phyloP scores from a whole-genome alignment of 2,797 vertebrate genomes.

The Danio aesculapii region DNA sequence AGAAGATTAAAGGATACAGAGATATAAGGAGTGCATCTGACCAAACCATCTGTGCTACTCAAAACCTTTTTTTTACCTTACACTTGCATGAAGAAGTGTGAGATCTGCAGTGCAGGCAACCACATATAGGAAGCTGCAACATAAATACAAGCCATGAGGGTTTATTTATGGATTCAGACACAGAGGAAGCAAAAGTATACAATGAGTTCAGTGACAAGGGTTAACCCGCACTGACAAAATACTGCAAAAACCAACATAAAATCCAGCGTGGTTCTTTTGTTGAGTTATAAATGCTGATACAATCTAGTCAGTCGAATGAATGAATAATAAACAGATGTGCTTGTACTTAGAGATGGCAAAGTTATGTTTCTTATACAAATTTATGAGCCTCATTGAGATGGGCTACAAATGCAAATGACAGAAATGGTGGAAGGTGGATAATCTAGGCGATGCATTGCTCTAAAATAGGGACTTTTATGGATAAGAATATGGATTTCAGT shows the following conservation, averaged over 20 bases:
- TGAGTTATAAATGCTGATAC: neutral
- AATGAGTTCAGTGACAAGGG: neutral
- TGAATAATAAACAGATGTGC: neutral
- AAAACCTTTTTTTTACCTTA: constrained; percentile 36
- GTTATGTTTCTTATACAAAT: constrained; percentile 14
- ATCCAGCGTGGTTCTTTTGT: neutral
- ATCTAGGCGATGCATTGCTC: neutral
- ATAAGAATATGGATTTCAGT: neutral
- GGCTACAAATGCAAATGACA: constrained; percentile 4
- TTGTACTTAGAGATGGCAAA: neutral
- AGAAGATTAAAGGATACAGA: constrained; percentile 63
- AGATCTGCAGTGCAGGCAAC: constrained; percentile 35
- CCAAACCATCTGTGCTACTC: constrained; percentile 64
- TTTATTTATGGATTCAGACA: constrained; percentile 26
- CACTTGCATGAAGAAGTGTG: constrained; percentile 37
- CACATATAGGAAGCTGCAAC: constrained; percentile 35
- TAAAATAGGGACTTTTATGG: neutral
- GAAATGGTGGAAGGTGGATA: neutral
- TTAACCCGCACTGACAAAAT: neutral
- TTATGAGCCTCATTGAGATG: constrained; percentile 6
- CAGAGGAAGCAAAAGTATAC: neutral
- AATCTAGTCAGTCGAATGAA: neutral
- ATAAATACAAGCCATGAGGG: constrained; percentile 19
- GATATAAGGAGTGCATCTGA: constrained; percentile 61
- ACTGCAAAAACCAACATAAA: neutral